These are phyloP conservation scores for Nemurella pictetii DNA, from an alignment of 2,888 invertebrate species.

Conservation along the genomic window DNA sequence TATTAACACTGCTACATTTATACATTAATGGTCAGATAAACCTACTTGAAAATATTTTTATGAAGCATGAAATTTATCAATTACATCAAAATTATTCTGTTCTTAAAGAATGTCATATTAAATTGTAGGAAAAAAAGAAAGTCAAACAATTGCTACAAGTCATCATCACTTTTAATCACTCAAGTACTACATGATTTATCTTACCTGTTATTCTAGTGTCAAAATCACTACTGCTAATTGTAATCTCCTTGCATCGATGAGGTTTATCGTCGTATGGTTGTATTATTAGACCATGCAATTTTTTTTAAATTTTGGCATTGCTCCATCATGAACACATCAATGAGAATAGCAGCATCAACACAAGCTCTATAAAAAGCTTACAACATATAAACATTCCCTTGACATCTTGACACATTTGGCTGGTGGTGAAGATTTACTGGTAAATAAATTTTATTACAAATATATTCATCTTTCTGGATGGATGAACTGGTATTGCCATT, in stretches of 20 bases:
- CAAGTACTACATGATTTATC: background rate
- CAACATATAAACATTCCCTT: constrained; percentile 3
- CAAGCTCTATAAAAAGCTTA: background rate
- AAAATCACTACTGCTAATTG: background rate
- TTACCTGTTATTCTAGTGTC: background rate
- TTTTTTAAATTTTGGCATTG: background rate
- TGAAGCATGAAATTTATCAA: no score
- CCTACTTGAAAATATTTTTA: no score
- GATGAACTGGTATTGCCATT: no score
- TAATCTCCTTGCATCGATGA: background rate
- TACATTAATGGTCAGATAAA: no score
- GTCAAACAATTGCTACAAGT: background rate
- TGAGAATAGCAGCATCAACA: background rate
- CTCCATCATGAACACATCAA: background rate
- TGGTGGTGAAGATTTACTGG: no score
- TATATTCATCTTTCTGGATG: background rate
- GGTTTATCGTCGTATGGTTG: background rate
- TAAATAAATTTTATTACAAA: background rate
- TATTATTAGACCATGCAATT: background rate
- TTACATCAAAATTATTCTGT: no score
- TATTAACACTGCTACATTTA: no score
- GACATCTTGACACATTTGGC: constrained; percentile 15
- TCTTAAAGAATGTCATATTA: no score
- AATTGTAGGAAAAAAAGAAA: background rate
- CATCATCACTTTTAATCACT: background rate